phyloP scores from a whole-genome alignment of 2,797 vertebrate genomes.

The Tiaroga cobitis region DNA sequence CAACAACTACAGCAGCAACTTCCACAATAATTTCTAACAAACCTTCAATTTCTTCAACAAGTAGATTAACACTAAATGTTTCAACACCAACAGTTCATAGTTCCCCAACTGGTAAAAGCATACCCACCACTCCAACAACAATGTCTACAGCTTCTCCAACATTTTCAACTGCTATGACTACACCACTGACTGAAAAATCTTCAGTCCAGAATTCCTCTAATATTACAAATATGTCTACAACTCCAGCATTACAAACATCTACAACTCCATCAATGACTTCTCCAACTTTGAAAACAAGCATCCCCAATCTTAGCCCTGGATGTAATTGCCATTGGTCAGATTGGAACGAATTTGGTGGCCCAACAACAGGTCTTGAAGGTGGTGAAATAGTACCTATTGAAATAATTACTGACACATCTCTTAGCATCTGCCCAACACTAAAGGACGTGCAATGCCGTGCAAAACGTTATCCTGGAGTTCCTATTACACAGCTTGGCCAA shows the following conservation, averaged over 20 bases:
- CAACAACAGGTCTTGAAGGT: conserved; percentile 25
- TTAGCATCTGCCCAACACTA: not conserved
- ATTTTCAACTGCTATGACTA: not conserved
- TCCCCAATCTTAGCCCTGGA: not conserved
- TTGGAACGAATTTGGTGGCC: not conserved
- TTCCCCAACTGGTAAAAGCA: too few relatives aligned
- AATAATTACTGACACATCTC: not conserved
- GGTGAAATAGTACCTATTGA: conserved; percentile 23
- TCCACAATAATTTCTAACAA: not conserved
- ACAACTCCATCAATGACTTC: too few relatives aligned
- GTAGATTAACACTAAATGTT: not conserved
- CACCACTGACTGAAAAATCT: not conserved
- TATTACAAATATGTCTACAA: not conserved
- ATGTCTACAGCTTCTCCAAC: not conserved
- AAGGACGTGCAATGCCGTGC: conserved; percentile 17
- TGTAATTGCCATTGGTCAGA: not conserved
- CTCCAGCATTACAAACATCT: too few relatives aligned
- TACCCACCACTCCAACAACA: too few relatives aligned
- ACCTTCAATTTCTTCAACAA: not conserved
- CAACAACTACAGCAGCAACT: too few relatives aligned
- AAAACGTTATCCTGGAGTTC: conserved; percentile 29
- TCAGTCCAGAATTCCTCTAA: not conserved
- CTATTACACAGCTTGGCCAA: conserved; percentile 38
- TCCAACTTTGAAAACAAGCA: not conserved
- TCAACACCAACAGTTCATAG: not conserved